Conservation (phyloP, 1,140 invertebrate genomes). For the Paraescarpia echinospica region DNA sequence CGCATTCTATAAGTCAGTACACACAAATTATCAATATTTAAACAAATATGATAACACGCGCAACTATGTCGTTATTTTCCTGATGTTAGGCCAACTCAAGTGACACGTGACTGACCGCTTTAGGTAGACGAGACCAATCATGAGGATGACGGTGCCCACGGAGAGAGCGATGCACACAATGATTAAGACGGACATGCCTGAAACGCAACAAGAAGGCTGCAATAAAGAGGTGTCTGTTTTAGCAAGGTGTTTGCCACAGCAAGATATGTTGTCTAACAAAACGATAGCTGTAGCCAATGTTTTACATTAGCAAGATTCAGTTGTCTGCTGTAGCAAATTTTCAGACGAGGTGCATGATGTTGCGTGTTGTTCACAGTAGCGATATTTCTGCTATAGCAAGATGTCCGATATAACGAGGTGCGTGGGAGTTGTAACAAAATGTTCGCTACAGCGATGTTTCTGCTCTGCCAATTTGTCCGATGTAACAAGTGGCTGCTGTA, state of each 20-base stretch:
- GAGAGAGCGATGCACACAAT: constrained; percentile 19
- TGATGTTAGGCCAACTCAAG: background rate
- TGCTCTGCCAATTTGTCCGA: background rate
- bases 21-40: background rate
- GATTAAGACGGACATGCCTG: constrained; percentile 15
- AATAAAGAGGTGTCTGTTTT: background rate
- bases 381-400: background rate
- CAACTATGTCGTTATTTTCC: background rate
- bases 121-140: constrained; percentile 22
- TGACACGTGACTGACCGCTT: background rate
- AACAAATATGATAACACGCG: background rate
- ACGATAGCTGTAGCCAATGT: no score
- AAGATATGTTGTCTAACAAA: no score
- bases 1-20: background rate
- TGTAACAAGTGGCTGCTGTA: no score
- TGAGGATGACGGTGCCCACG: constrained; percentile 14
- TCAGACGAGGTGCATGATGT: no score
- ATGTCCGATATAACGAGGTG: background rate
- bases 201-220: background rate
- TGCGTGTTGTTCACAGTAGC: background rate
- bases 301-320: no score
- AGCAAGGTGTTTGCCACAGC: no score
- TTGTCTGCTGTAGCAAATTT: no score
- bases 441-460: background rate
- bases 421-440: background rate